Evolutionary conservation across 2,888 invertebrate genomes (phyloP), one percentile per base, ranked within the genome.

Genomic region (Masnerella sp.): DNA sequence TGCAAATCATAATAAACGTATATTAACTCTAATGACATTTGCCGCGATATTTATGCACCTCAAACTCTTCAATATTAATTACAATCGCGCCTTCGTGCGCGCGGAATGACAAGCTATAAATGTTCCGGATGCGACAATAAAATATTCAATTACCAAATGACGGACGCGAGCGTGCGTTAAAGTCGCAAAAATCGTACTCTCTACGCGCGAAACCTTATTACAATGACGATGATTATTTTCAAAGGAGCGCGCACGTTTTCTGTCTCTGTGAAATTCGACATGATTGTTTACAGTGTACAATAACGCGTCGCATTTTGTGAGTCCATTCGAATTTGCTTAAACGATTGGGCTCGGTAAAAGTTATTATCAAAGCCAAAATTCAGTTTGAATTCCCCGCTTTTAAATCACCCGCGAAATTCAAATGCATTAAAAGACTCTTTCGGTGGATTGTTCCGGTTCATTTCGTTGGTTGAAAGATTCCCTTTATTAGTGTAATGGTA

Each of bases 231-330:
- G 49, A 49, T 49, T 49, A 49, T 49, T 49, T 49, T 15, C 11
- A 49, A 49, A 49, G n/a, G 9, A 18, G 22, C 20, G 47, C n/a
- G 15, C 20, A 12, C 17, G 9, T 14, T 49, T 34, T 32, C 18
- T 8, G 32, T 18, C 18, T 49, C 49, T 11, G 15, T 34, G 34
- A 34, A 49, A 49, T 20, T 18, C 49, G 14, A 12, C 18, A 34
- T 49, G 12, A 34, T 49, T 49, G 49, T 49, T 49, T 49, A 49
- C 49, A 12, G 8, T 12, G 20, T 8, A 49, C 49, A 34, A 49
- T 34, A 20, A 34, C 49, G 49, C 8, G 22, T 34, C 32, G 34
- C 49, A 34, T 30, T 49, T 49, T 49, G 20, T 34, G 34, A 34
- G 18, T 49, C 12, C 22, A 20, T 20, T 9, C 34, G 20, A 18